Evolutionary conservation across 2,797 vertebrate species (phyloP), one percentile per base, ranked within the genome.

Genomic region (Rachycentron canadum): DNA sequence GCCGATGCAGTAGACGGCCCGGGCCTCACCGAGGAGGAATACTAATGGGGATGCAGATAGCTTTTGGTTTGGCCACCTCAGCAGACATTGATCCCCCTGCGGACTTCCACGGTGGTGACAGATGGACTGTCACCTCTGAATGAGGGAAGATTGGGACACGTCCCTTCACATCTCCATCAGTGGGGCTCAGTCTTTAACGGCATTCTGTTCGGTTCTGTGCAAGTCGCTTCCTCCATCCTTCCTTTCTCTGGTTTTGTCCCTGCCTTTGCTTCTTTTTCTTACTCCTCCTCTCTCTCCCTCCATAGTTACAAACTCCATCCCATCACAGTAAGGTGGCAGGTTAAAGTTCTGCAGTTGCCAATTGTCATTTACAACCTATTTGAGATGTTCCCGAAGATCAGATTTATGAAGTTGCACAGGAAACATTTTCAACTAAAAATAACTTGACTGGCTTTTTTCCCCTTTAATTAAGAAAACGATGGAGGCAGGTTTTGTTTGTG

Each of bases 1-100:
- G 72, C 83, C 32, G 57, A 80, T 71, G 90, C 69, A 50, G 81
- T 75, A 76, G 88, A 88, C 76, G 81, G 82, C 83, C 79, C 43
- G 23, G 69, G 81, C 61, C 80, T 74, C 84, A 83, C 79, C 69
- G 67, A 28, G 14, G 59, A 83, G 91, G 95, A 94, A 95, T 95
- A 90, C 95, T 96, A 95, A 95, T 95, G 86, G 79, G 85, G 88
- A 94, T 94, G 94, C 93, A 94, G 93, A 95, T 94, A 88, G 91
- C 89, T 89, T 85, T 73, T 50, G 81, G 83, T 94, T 95, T 92
- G 94, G 86, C 93, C 92, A 92, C 92, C 93, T 95, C 94, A 95
- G 94, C 94, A 95, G 85, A 86, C 91, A 95, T 95, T 93, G 94
- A 95, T 96, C 91, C 90, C 84, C 87, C 89, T 92, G 89, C 93